phyloP scores from a whole-genome alignment of 2,888 invertebrate genomes.

The Phaonia tiefii region DNA sequence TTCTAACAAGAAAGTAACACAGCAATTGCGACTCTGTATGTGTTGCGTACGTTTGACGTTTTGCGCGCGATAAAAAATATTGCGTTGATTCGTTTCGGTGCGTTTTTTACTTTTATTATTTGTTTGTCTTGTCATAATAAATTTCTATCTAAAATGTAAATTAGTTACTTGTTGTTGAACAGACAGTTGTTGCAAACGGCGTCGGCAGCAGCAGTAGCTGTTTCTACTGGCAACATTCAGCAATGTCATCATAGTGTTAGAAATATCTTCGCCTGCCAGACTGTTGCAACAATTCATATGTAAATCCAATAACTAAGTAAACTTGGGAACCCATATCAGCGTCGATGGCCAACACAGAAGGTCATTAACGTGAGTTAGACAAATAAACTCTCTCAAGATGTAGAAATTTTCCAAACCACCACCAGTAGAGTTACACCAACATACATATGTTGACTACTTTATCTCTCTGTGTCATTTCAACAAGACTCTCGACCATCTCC shows the following conservation, averaged over 20 bases:
- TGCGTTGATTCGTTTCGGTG: constrained; percentile 59
- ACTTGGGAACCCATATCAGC: constrained; percentile 19
- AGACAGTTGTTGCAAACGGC: constrained; percentile 45
- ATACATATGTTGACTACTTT: constrained; percentile 1
- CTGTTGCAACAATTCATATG: constrained; percentile 50
- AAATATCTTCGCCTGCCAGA: background rate
- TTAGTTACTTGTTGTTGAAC: constrained; percentile 66
- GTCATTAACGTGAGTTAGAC: constrained; percentile 64
- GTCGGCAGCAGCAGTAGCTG: background rate
- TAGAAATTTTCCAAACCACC: constrained; percentile 14
- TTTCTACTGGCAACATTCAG: constrained; percentile 17
- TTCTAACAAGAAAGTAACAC: constrained; percentile 23
- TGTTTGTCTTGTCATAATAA: constrained; percentile 70
- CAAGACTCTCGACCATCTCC: background rate
- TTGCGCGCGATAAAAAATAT: background rate
- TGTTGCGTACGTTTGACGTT: background rate
- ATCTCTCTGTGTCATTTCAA: background rate
- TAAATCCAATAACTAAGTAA: constrained; percentile 51
- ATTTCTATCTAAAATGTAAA: constrained; percentile 71
- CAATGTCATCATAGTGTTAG: constrained; percentile 1
- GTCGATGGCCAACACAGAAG: constrained; percentile 64
- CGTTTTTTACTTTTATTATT: constrained; percentile 59
- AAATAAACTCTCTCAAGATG: constrained; percentile 48
- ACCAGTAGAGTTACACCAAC: background rate
- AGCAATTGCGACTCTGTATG: constrained; percentile 28